Evolutionary conservation across 2,888 invertebrate genomes (phyloP).

Genomic region (Brachycybe producta): DNA sequence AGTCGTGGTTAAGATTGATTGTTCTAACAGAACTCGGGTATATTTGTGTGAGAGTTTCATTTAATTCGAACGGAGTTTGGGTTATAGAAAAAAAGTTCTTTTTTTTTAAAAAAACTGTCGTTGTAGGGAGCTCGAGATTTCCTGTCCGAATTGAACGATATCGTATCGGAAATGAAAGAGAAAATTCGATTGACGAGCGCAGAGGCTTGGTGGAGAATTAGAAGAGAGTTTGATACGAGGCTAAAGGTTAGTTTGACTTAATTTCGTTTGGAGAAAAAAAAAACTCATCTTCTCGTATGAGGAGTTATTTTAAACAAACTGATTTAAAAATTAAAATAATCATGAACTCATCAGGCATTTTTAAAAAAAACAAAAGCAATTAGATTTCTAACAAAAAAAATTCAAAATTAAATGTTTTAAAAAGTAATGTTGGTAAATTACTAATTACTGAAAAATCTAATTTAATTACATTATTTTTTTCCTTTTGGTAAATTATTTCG

Average conservation of each 20-base stretch:
- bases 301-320: no score
- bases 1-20: not conserved
- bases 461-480: no score
- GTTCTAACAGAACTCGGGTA: not conserved
- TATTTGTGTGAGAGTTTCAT: not conserved
- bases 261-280: not conserved
- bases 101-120: not conserved
- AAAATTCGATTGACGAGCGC: not conserved
- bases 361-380: no score
- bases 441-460: no score
- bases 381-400: no score
- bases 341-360: no score
- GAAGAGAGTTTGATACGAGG: constrained; percentile 3
- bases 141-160: constrained; percentile 2
- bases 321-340: no score
- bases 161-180: not conserved
- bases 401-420: no score
- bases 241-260: constrained; percentile 4
- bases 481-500: no score
- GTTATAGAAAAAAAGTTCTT: not conserved
- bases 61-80: not conserved
- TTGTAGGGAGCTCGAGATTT: not conserved
- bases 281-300: no score
- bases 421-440: no score
- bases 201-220: constrained; percentile 7